A percentile compares a stretch with the other conserved stretches of the same genome.
phyloP scores from a whole-genome alignment of 2,797 vertebrate species.

The Pseudochirops cupreus region DNA sequence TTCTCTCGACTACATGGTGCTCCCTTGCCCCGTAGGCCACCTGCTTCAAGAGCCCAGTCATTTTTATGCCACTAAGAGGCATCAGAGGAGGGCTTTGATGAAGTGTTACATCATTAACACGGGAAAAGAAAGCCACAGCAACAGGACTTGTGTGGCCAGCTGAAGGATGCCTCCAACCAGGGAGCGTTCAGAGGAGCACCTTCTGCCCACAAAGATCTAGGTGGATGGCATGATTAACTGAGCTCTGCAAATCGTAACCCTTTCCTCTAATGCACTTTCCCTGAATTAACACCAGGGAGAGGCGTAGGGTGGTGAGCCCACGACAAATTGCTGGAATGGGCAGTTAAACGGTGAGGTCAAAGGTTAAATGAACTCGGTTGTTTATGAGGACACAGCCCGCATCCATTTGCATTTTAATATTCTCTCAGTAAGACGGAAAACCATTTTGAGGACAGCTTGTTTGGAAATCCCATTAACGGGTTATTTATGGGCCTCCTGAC shows the following conservation, averaged over 20 bases:
- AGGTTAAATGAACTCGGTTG: constrained; percentile 99
- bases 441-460: constrained; percentile 95
- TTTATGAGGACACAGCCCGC: constrained; percentile 99
- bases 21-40: not conserved
- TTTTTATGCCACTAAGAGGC: not conserved
- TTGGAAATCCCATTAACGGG: constrained; percentile 99
- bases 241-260: constrained; percentile 89
- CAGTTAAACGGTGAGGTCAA: constrained; percentile 97
- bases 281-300: constrained; percentile 80
- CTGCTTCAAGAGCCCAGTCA: not conserved
- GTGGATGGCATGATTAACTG: constrained; percentile 92
- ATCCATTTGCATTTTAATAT: constrained; percentile 99
- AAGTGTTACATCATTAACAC: not conserved
- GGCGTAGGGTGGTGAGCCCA: constrained; percentile 86
- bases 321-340: constrained; percentile 99
- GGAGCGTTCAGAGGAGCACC: constrained; percentile 85
- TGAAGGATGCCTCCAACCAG: constrained; percentile 51
- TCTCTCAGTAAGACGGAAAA: constrained; percentile 91
- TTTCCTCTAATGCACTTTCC: constrained; percentile 85
- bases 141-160: constrained; percentile 25
- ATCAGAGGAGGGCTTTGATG: not conserved
- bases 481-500: constrained; percentile 99
- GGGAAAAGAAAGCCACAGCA: not conserved
- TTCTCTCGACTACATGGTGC: not conserved
- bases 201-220: constrained; percentile 87